These are phyloP conservation scores for Porites lobata DNA, from an alignment of 92 coral and sea anemone species.

Conservation along the genomic window DNA sequence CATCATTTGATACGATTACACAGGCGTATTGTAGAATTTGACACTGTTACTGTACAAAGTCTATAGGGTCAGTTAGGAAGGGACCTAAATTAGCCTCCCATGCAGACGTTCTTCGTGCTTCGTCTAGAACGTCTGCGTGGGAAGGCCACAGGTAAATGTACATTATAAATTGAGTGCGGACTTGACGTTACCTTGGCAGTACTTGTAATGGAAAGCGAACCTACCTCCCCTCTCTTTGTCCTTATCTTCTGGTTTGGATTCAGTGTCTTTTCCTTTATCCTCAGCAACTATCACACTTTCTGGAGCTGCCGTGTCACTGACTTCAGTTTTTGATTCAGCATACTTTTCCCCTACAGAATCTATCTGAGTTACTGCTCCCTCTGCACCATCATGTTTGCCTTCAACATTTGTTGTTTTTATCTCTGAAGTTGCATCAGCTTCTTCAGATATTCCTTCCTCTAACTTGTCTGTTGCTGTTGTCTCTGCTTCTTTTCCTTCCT, in stretches of 20 bases:
- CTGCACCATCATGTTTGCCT: too few relatives aligned
- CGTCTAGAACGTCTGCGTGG: too few relatives aligned
- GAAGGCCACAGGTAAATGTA: too few relatives aligned
- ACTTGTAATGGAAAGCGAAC: too few relatives aligned
- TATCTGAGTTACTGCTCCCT: background rate
- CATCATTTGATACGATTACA: too few relatives aligned
- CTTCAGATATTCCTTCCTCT: conserved; percentile 4
- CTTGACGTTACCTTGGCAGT: too few relatives aligned
- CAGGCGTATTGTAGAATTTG: too few relatives aligned
- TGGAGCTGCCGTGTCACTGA: background rate
- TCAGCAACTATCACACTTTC: conserved; percentile 15
- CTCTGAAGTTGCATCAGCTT: background rate
- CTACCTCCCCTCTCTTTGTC: background rate
- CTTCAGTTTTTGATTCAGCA: conserved; percentile 7
- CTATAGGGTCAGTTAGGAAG: too few relatives aligned
- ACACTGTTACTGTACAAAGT: too few relatives aligned
- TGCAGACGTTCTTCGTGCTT: too few relatives aligned
- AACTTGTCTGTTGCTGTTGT: background rate
- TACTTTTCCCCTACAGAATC: background rate
- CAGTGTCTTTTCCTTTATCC: conserved; percentile 38
- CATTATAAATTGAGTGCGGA: too few relatives aligned
- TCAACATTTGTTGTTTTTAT: background rate
- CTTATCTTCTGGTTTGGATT: background rate
- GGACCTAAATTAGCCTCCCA: too few relatives aligned
- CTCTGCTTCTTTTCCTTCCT: background rate